Percentiles rank a stretch among this genome's conserved stretches.
Conservation (phyloP, 2,888 invertebrate species). For the Heliconius aoede region DNA sequence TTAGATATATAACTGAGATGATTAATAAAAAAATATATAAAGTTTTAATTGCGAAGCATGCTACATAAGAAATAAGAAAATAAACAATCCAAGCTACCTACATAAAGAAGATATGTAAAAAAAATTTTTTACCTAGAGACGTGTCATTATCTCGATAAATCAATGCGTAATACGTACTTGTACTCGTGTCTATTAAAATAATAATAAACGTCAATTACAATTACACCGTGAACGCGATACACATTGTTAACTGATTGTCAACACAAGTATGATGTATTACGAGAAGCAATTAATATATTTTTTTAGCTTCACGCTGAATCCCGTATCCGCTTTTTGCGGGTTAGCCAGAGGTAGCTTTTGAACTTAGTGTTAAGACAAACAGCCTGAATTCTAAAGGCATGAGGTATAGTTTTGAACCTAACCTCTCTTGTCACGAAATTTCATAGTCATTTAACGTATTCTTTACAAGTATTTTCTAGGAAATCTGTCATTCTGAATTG, state of each 20-base stretch:
- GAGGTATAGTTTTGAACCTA: background rate
- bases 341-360: too few species aligned
- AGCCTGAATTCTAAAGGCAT: background rate
- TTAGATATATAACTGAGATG: too few species aligned
- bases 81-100: background rate
- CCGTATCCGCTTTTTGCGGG: too few species aligned
- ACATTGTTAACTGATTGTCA: constrained; percentile 9
- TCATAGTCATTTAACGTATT: background rate
- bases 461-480: background rate
- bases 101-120: background rate
- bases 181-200: background rate
- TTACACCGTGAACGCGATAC: background rate
- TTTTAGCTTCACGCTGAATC: background rate
- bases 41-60: background rate
- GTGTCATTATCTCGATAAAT: background rate
- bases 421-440: too few species aligned
- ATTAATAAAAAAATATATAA: too few species aligned
- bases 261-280: background rate
- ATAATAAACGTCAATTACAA: constrained; percentile 11
- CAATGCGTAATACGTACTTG: background rate
- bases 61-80: background rate
- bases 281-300: background rate
- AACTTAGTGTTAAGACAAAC: background rate
- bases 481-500: background rate
- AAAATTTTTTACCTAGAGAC: background rate